A percentile compares a stretch with the other conserved stretches of the same genome.
phyloP scores from a whole-genome alignment of 2,113 vertebrate genomes.

The Murina feae region DNA sequence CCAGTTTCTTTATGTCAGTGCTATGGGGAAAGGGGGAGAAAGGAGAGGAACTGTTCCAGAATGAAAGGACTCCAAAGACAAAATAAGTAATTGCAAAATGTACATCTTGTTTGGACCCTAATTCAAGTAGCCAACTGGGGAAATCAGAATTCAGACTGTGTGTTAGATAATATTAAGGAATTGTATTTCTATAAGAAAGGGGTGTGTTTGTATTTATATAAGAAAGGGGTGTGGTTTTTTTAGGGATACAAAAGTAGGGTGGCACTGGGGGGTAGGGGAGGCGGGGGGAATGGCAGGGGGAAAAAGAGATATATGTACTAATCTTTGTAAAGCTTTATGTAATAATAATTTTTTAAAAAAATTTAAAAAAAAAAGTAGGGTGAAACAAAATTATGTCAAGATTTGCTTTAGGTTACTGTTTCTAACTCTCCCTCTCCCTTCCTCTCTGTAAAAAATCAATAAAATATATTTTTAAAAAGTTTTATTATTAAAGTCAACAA shows the following conservation, averaged over 20 bases:
- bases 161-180: not conserved
- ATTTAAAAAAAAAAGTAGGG: not conserved
- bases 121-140: not conserved
- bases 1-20: not conserved
- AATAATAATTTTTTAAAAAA: too few species aligned
- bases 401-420: not conserved
- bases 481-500: not conserved
- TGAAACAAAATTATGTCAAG: conserved; percentile 1
- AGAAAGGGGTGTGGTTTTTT: not conserved
- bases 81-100: not conserved
- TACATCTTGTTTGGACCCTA: not conserved
- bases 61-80: not conserved
- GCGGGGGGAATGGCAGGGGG: too few species aligned
- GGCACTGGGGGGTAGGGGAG: too few species aligned
- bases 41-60: not conserved
- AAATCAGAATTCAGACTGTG: not conserved
- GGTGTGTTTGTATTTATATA: not conserved
- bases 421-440: too few species aligned
- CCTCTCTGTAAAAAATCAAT: too few species aligned
- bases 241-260: not conserved
- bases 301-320: too few species aligned
- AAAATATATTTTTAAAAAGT: too few species aligned
- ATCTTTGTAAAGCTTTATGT: too few species aligned
- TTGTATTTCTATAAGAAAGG: not conserved
- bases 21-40: not conserved